Conservation (phyloP, 1,140 invertebrate genomes). For the Aplysia californica region DNA sequence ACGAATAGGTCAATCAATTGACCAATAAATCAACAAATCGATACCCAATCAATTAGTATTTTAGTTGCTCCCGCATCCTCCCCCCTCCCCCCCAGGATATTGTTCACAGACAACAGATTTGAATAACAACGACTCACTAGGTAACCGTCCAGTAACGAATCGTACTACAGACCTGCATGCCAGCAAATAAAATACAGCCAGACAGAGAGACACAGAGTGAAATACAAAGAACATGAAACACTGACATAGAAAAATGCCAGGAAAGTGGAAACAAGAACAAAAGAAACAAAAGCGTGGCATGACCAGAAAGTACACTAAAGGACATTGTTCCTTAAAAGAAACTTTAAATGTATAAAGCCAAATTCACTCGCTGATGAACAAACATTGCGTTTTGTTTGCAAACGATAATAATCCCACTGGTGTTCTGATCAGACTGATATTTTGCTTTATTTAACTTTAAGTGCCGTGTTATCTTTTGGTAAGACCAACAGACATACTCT, state of each 20-base stretch:
- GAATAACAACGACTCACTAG: neutral
- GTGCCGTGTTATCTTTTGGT: no score
- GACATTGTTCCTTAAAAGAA: no score
- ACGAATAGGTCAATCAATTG: neutral
- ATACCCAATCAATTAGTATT: neutral
- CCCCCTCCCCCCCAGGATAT: neutral
- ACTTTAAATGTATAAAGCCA: no score
- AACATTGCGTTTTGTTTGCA: no score
- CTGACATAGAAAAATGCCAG: neutral
- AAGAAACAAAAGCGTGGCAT: no score
- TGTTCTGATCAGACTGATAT: no score
- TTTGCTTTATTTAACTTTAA: no score
- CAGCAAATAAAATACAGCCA: neutral
- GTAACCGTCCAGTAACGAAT: neutral
- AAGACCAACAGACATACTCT: no score
- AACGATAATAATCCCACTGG: no score
- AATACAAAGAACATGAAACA: neutral
- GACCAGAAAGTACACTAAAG: no score
- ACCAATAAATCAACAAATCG: no score
- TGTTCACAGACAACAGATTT: neutral
- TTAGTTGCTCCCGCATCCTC: neutral
- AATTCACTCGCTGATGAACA: no score
- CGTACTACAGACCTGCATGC: neutral
- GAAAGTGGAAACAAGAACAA: neutral
- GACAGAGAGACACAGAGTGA: neutral